Percentiles rank a stretch among this genome's conserved stretches.
Evolutionary conservation across 1,140 invertebrate genomes (phyloP).

Genomic region (Nephila pilipes): DNA sequence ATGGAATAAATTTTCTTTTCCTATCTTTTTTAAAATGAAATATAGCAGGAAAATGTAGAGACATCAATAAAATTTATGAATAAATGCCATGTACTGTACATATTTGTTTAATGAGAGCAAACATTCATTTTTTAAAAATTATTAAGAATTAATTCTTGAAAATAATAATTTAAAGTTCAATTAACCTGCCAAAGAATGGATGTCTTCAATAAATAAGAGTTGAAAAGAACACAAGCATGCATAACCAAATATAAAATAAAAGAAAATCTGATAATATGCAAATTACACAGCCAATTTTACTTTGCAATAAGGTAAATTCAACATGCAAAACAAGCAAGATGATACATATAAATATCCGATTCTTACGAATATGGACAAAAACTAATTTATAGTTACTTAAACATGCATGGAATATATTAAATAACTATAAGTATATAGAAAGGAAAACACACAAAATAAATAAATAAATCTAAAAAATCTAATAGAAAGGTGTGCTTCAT

Average conservation of each 20-base stretch:
- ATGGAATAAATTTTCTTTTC: neutral
- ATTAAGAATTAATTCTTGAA: too few relatives aligned
- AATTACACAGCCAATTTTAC: too few relatives aligned
- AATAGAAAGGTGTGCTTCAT: neutral
- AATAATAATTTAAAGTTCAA: too few relatives aligned
- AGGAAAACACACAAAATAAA: conserved; percentile 3
- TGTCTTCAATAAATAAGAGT: too few relatives aligned
- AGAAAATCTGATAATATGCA: neutral
- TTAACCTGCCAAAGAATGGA: too few relatives aligned
- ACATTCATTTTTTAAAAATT: too few relatives aligned
- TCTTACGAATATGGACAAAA: too few relatives aligned
- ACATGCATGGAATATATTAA: neutral
- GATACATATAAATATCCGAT: too few relatives aligned
- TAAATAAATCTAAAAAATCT: neutral
- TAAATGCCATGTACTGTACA: too few relatives aligned
- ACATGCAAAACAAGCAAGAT: too few relatives aligned
- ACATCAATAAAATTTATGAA: neutral
- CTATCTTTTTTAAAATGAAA: neutral
- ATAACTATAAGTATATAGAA: neutral
- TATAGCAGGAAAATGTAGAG: neutral
- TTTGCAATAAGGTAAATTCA: too few relatives aligned
- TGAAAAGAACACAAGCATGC: neutral
- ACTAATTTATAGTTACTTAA: neutral
- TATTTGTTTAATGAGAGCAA: too few relatives aligned
- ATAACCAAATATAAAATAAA: neutral